phyloP scores from a whole-genome alignment of 2,888 invertebrate genomes.

The Lasioglossum morio region DNA sequence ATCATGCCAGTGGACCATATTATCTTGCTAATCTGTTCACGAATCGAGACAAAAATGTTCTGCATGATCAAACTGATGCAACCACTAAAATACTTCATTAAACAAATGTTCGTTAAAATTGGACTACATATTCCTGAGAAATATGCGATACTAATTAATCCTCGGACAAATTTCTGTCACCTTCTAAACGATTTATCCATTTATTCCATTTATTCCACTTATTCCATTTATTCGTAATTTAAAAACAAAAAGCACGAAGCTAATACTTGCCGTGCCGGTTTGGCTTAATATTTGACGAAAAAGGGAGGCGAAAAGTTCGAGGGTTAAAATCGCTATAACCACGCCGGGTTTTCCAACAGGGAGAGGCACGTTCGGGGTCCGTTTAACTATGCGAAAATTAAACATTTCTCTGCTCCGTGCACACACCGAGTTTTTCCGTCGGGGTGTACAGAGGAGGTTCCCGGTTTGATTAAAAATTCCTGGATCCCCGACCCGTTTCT shows the following conservation, averaged over 20 bases:
- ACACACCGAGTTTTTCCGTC: slow-evolving; percentile 25
- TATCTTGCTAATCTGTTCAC: neutral
- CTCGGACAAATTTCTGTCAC: neutral
- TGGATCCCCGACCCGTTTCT: neutral
- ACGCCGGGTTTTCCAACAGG: neutral
- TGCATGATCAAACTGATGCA: neutral
- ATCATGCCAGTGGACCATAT: neutral
- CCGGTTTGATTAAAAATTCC: slow-evolving; percentile 36
- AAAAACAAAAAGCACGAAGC: neutral
- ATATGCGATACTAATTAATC: too few relatives aligned
- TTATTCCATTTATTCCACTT: neutral
- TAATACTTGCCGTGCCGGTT: neutral
- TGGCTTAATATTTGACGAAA: neutral
- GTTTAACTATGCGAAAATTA: slow-evolving; percentile 31
- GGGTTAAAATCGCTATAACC: neutral
- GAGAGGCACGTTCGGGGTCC: slow-evolving; percentile 20
- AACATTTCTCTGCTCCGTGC: slow-evolving; percentile 14
- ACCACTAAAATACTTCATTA: neutral
- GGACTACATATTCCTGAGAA: neutral
- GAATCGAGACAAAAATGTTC: neutral
- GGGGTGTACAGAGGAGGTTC: neutral
- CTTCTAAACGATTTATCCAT: neutral
- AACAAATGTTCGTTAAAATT: neutral
- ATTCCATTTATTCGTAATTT: neutral
- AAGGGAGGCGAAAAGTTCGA: neutral